phyloP scores from a whole-genome alignment of 2,888 invertebrate genomes.

The Sphecodes monilicornis region DNA sequence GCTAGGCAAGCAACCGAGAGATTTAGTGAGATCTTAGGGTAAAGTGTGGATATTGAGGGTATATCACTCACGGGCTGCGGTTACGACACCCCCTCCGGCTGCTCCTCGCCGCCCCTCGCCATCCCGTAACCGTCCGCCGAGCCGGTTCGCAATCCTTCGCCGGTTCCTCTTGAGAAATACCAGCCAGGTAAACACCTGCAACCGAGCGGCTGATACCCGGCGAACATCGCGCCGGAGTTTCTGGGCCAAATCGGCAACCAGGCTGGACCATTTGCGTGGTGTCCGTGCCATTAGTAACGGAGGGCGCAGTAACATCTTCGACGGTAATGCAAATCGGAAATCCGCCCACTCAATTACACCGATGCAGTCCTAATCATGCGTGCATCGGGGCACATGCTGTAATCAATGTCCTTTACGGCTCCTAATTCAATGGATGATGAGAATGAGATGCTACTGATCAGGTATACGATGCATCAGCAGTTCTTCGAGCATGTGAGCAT shows the following conservation, averaged over 20 bases:
- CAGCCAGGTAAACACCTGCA: slow-evolving; percentile 66
- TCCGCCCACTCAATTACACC: slow-evolving; percentile 78
- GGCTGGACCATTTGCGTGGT: slow-evolving; percentile 64
- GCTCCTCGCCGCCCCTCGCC: slow-evolving; percentile 18
- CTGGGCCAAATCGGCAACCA: slow-evolving; percentile 63
- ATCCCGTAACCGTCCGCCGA: neutral
- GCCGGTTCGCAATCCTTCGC: slow-evolving; percentile 27
- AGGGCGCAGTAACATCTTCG: slow-evolving; percentile 73
- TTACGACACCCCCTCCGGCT: slow-evolving; percentile 64
- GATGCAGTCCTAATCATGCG: slow-evolving; percentile 72
- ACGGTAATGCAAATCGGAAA: slow-evolving; percentile 79
- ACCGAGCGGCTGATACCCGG: slow-evolving; percentile 39
- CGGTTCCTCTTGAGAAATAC: slow-evolving; percentile 65
- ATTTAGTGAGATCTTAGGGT: slow-evolving; percentile 81
- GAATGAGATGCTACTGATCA: slow-evolving; percentile 26
- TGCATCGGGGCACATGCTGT: slow-evolving; percentile 65
- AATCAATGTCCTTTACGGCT: slow-evolving; percentile 68
- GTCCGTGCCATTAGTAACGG: slow-evolving; percentile 74
- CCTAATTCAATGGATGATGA: slow-evolving; percentile 64
- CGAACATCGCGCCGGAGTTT: slow-evolving; percentile 31
- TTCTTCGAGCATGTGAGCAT: neutral
- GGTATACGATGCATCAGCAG: neutral
- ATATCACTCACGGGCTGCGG: slow-evolving; percentile 81
- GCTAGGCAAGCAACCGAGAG: slow-evolving; percentile 74
- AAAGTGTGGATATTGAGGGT: slow-evolving; percentile 82